Evolutionary conservation across 1,140 invertebrate genomes (phyloP), one percentile per base, ranked within the genome.

Genomic region (Microvelia longipes): DNA sequence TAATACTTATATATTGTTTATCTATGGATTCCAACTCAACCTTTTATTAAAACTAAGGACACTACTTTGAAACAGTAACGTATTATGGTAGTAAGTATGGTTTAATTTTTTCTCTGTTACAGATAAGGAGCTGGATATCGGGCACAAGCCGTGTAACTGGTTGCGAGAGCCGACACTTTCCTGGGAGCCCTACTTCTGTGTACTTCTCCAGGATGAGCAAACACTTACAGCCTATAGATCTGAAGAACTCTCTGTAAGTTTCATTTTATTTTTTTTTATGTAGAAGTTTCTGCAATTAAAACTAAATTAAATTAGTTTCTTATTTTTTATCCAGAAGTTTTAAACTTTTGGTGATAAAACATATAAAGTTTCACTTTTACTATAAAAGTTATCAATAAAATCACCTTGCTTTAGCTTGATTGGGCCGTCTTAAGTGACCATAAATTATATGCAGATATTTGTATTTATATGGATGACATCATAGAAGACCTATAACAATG

Each of bases 151-250:
- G 1, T 72, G 77, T 28, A 79, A 79, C 73, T 75, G 77, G 27
- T 68, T 77, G 28, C 77, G 77, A 68, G 75, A 78, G 29, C 79
- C 79, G 5, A 74, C 78, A 65, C 78, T 81, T 1, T 84, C 86
- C 30, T 94, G 91, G 91, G 88, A 92, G 78, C 91, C 91, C 2
- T 88, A 89, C 76, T 94, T 91, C 81, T 92, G 90, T 80, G 91
- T 94, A 28, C 83, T 94, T 69, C 85, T 92, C 61, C 90, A 93
- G 80, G 89, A 92, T 77, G 87, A 92, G 72, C 87, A 90, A 76
- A 90, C 88, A 29, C 86, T 93, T 76, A 92, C 91, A 11, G 88
- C 89, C 60, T 93, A 93, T 78, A 86, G 89, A 72, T 91, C 88
- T 78, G 91, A 94, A 80, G 90, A 93, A 80, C 88, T 93, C 82